These are phyloP conservation scores for Aphaenogaster rudis DNA, from an alignment of 1,140 invertebrate species.

Conservation along the genomic window DNA sequence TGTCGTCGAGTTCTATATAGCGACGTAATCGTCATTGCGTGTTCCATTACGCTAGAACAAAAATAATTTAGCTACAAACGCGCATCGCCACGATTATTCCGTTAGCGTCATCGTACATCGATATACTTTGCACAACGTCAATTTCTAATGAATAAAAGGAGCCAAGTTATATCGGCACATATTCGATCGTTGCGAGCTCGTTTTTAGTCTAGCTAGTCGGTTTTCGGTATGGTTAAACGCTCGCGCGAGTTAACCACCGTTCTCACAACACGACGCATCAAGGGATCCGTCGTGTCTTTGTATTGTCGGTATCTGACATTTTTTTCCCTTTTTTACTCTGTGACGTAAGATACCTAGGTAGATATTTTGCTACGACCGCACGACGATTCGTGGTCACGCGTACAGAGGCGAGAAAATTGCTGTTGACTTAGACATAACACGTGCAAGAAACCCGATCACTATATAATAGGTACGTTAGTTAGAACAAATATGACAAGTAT, in stretches of 20 bases:
- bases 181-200: conserved; percentile 25
- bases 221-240: conserved; percentile 15
- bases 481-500: neutral
- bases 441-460: conserved; percentile 12
- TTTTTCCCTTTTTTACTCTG: conserved; percentile 76
- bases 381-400: conserved; percentile 1
- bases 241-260: neutral
- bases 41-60: conserved; percentile 60
- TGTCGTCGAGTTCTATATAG: conserved; percentile 36
- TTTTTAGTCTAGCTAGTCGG: conserved; percentile 27
- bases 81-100: conserved; percentile 49
- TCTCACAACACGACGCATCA: conserved; percentile 59
- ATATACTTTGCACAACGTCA: conserved; percentile 76
- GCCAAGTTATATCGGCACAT: conserved; percentile 2
- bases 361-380: conserved; percentile 76
- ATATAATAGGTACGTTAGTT: neutral
- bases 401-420: conserved; percentile 20
- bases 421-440: neutral
- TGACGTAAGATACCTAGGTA: conserved; percentile 82
- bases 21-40: conserved; percentile 47
- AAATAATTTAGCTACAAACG: neutral
- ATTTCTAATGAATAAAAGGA: conserved; percentile 67
- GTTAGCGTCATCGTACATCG: conserved; percentile 64
- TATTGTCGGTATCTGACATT: conserved; percentile 80
- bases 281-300: conserved; percentile 72